phyloP scores from a whole-genome alignment of 2,113 vertebrate species.

The Prionailurus bengalensis region DNA sequence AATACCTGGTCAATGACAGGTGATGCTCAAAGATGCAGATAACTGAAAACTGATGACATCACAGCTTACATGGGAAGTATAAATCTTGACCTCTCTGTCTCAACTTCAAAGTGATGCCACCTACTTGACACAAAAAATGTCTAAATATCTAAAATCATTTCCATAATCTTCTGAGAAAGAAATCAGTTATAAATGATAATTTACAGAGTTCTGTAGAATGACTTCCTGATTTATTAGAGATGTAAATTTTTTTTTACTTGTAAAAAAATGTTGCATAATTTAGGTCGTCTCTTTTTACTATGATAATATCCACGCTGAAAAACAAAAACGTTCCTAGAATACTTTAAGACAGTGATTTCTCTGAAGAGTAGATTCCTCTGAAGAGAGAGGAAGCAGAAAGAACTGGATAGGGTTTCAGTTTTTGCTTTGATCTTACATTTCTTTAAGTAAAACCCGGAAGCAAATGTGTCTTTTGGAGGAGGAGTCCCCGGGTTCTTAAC shows the following conservation, averaged over 20 bases:
- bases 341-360: slow-evolving; percentile 10
- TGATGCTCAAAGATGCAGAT: neutral
- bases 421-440: neutral
- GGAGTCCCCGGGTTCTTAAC: neutral
- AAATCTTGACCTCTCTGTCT: neutral
- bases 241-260: slow-evolving; percentile 19
- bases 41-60: neutral
- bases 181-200: slow-evolving; percentile 24
- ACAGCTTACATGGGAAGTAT: neutral
- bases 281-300: neutral
- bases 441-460: slow-evolving; percentile 32
- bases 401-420: neutral
- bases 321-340: neutral
- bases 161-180: neutral
- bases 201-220: slow-evolving; percentile 10
- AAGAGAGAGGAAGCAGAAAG: neutral
- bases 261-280: slow-evolving; percentile 3
- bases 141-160: slow-evolving; percentile 36
- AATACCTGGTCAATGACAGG: neutral
- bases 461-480: neutral
- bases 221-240: slow-evolving; percentile 43
- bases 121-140: neutral
- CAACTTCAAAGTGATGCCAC: slow-evolving; percentile 33
- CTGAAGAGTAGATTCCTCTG: neutral
- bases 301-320: slow-evolving; percentile 19